A percentile compares a stretch with the other conserved stretches of the same genome.
phyloP scores from a whole-genome alignment of 2,797 vertebrate species.

The Intellagama lesueurii region DNA sequence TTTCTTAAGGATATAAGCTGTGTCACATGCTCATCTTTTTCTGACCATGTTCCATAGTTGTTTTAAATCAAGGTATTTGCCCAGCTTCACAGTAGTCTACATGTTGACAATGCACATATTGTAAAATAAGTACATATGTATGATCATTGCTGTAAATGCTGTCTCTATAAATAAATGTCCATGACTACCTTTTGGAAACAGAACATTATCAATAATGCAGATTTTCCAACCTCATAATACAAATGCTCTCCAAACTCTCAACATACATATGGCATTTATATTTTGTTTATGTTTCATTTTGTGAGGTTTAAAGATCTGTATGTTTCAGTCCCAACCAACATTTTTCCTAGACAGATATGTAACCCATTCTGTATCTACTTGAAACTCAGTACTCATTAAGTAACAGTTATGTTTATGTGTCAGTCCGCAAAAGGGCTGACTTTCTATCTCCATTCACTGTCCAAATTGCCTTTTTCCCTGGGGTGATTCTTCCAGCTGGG shows the following conservation, averaged over 20 bases:
- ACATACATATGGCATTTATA: background rate
- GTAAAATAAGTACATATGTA: background rate
- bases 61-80: too few species aligned
- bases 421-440: background rate
- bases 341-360: background rate
- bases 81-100: background rate
- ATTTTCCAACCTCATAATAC: background rate
- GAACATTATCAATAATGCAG: background rate
- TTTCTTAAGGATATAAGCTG: too few species aligned
- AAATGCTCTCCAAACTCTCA: background rate
- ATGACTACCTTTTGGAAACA: background rate
- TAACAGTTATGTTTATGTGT: background rate
- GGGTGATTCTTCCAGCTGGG: slow-evolving; percentile 11
- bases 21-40: too few species aligned
- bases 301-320: background rate
- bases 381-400: background rate
- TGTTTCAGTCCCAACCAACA: background rate
- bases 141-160: too few species aligned
- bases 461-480: slow-evolving; percentile 1
- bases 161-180: background rate
- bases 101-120: background rate
- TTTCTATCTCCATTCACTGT: background rate
- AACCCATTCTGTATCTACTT: background rate
- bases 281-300: background rate
- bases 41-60: too few species aligned